Conservation (phyloP, 2,113 vertebrate genomes). For the Tamias sibiricus region DNA sequence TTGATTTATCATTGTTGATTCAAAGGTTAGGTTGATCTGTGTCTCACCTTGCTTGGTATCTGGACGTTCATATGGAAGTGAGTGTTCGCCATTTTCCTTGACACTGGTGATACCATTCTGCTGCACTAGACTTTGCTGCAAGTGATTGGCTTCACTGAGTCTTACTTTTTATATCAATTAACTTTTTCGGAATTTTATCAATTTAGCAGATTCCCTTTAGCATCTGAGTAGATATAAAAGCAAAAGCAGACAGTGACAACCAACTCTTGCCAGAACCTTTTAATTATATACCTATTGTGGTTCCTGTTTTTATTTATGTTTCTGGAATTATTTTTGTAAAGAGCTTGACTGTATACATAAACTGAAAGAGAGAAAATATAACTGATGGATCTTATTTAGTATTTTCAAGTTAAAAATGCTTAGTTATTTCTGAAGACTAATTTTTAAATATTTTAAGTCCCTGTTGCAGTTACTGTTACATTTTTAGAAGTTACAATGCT, state of each 20-base stretch:
- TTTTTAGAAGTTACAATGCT: conserved; percentile 24
- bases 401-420: not conserved
- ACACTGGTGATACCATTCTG: not conserved
- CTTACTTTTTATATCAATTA: not conserved
- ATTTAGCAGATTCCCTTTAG: not conserved
- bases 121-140: not conserved
- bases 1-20: not conserved
- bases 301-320: conserved; percentile 18
- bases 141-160: not conserved
- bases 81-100: not conserved
- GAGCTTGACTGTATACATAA: not conserved
- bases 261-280: not conserved
- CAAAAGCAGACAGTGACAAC: not conserved
- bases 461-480: not conserved
- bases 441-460: not conserved
- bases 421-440: conserved; percentile 36
- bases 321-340: conserved; percentile 19
- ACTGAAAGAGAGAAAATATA: not conserved
- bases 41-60: not conserved
- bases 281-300: not conserved
- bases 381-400: not conserved
- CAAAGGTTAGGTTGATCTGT: not conserved
- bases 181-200: conserved; percentile 10
- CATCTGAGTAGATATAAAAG: conserved; percentile 1
- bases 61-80: not conserved